Conservation (phyloP, 2,797 vertebrate genomes). For the Mormyrus hasselquistii region DNA sequence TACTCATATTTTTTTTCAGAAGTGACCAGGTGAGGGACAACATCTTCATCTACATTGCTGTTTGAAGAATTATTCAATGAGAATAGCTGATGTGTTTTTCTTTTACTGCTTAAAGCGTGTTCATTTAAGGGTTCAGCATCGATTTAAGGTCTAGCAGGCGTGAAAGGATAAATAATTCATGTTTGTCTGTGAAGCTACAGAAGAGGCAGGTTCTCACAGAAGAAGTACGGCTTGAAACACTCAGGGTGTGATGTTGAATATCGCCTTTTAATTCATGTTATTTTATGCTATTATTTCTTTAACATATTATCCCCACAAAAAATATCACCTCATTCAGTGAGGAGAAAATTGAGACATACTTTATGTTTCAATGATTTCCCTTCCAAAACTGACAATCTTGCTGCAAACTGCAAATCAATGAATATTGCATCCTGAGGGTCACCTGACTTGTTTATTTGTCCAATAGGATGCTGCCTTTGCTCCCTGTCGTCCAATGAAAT, state of each 20-base stretch:
- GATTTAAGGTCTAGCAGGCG: background rate
- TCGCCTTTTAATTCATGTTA: background rate
- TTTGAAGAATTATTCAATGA: slow-evolving; percentile 9
- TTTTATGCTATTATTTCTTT: background rate
- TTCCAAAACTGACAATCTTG: background rate
- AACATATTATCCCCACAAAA: background rate
- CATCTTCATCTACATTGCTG: background rate
- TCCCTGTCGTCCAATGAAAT: background rate
- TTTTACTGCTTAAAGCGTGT: background rate
- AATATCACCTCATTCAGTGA: background rate
- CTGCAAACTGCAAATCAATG: background rate
- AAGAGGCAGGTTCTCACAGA: background rate
- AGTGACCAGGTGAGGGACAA: background rate
- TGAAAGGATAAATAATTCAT: background rate
- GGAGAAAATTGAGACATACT: background rate
- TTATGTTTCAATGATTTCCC: background rate
- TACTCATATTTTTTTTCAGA: background rate
- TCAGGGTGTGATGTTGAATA: background rate
- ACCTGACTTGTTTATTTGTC: background rate
- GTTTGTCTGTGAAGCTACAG: background rate
- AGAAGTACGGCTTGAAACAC: background rate
- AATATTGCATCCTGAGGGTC: background rate
- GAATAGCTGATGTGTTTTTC: background rate
- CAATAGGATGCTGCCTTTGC: background rate
- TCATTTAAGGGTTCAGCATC: slow-evolving; percentile 4